A percentile compares a stretch with the other conserved stretches of the same genome.
Conservation (phyloP, 1,140 invertebrate species). For the Achatina immaculata region DNA sequence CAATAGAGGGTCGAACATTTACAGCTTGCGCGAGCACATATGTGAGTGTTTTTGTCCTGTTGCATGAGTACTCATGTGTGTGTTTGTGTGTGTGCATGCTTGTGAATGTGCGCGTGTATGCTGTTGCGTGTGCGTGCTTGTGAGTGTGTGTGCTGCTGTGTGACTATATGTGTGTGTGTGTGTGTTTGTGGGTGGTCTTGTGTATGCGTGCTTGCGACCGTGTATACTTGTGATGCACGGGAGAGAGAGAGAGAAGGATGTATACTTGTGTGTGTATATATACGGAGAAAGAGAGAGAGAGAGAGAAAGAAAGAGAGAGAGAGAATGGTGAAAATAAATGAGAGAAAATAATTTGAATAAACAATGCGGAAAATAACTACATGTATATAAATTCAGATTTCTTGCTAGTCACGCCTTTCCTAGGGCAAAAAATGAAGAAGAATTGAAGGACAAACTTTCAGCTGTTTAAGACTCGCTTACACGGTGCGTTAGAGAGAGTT, state of each 20-base stretch:
- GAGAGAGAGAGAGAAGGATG: background rate
- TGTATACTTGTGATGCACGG: background rate
- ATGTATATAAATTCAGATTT: too few relatives aligned
- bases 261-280: background rate
- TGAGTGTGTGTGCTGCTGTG: background rate
- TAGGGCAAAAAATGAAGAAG: too few relatives aligned
- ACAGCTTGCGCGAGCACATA: too few relatives aligned
- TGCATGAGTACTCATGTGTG: constrained; percentile 34
- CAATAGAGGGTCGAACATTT: too few relatives aligned
- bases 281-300: background rate
- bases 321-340: too few relatives aligned
- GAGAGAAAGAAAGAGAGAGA: too few relatives aligned
- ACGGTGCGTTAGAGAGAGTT: too few relatives aligned
- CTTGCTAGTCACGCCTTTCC: too few relatives aligned
- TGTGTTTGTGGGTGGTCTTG: background rate
- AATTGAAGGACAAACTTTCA: too few relatives aligned
- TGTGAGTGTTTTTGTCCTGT: constrained; percentile 4
- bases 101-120: constrained; percentile 29
- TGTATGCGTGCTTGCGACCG: constrained; percentile 10
- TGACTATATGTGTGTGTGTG: background rate
- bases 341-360: too few relatives aligned
- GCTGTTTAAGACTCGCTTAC: too few relatives aligned
- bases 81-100: constrained; percentile 11
- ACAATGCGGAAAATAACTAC: too few relatives aligned
- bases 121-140: constrained; percentile 25